Conservation (phyloP, 2,888 invertebrate genomes). For the Harpalus rubripes region DNA sequence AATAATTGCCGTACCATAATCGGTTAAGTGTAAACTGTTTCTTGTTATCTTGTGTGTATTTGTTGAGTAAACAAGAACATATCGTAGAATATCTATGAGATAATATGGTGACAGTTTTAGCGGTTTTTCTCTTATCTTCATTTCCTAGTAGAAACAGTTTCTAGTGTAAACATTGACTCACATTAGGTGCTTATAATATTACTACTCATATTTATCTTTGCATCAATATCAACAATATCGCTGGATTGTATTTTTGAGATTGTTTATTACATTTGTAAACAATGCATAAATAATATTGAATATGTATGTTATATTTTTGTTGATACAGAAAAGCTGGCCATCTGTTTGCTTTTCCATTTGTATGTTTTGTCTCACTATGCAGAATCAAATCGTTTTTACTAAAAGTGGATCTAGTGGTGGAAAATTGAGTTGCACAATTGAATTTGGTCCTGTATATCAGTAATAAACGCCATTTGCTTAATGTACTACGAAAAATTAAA, state of each 20-base stretch:
- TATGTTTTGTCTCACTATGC: not conserved
- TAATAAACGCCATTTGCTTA: not conserved
- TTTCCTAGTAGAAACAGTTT: not conserved
- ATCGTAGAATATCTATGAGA: constrained; percentile 16
- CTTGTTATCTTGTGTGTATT: not conserved
- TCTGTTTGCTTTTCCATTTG: not conserved
- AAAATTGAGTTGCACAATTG: not conserved
- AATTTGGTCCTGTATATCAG: not conserved
- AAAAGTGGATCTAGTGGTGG: not conserved
- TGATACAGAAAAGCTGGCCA: not conserved
- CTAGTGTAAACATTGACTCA: constrained; percentile 12
- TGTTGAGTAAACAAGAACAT: constrained; percentile 13
- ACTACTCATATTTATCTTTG: not conserved
- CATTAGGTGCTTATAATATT: not conserved
- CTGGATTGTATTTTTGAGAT: not conserved
- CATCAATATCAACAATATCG: not conserved
- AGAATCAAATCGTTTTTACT: not conserved
- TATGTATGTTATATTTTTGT: not conserved
- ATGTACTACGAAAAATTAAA: not conserved
- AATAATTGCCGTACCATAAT: not conserved
- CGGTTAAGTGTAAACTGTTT: not conserved
- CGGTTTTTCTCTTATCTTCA: constrained; percentile 18
- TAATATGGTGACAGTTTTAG: constrained; percentile 1
- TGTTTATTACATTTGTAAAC: not conserved
- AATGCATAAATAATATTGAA: not conserved